Evolutionary conservation across 1,140 invertebrate genomes (phyloP).

Genomic region (Pygmarrhopalites habei): DNA sequence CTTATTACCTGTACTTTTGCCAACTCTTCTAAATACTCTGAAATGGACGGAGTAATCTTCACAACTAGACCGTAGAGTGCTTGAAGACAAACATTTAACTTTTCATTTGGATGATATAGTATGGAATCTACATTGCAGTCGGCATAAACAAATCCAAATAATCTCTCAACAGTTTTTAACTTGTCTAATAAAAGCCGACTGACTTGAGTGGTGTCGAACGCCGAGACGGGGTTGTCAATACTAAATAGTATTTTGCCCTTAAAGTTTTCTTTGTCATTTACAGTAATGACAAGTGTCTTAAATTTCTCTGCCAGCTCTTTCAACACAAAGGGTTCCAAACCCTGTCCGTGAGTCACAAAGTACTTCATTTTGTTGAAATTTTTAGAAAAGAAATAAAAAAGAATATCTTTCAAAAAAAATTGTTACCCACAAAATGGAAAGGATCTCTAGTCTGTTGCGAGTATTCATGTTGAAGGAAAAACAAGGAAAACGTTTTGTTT

Average conservation of each 20-base stretch:
- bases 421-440: too few species aligned
- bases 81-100: not conserved
- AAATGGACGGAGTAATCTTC: not conserved
- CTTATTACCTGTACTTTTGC: not conserved
- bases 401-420: too few species aligned
- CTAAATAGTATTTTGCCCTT: conserved; percentile 2
- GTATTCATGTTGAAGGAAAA: too few species aligned
- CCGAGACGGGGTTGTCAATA: not conserved
- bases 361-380: too few species aligned
- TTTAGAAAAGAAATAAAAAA: too few species aligned
- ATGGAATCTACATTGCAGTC: not conserved
- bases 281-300: not conserved
- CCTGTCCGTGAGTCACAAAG: conserved; percentile 15
- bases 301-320: not conserved
- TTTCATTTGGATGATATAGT: not conserved
- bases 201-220: not conserved
- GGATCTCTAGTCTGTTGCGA: too few species aligned
- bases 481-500: too few species aligned
- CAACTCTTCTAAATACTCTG: not conserved
- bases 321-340: conserved; percentile 8
- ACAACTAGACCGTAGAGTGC: not conserved
- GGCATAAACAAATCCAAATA: conserved; percentile 7
- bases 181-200: not conserved
- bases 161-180: conserved; percentile 8
- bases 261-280: not conserved